A percentile compares a stretch with the other conserved stretches of the same genome.
Evolutionary conservation across 2,113 vertebrate species (phyloP).

Genomic region (Macaca fascicularis): T2T-MFA8v1.1 NC_088375.1:79479001-79479500

Average conservation of each 20-base stretch:
- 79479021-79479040: neutral
- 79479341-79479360: neutral
- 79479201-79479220: neutral
- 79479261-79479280: neutral
- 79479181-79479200: neutral
- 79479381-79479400: neutral
- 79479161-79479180: neutral
- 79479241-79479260: neutral
- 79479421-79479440: neutral
- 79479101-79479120: neutral
- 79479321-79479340: neutral
- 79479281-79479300: neutral
- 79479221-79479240: neutral
- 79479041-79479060: accelerated
- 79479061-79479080: neutral
- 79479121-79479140: neutral
- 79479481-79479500: neutral
- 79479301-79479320: too few species aligned
- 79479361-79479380: neutral
- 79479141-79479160: neutral
- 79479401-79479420: neutral
- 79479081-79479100: neutral
- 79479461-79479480: neutral
- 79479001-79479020: neutral
- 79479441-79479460: neutral